Evolutionary conservation across 2,888 invertebrate species (phyloP).

Genomic region (Zygogramma bicolorata): DNA sequence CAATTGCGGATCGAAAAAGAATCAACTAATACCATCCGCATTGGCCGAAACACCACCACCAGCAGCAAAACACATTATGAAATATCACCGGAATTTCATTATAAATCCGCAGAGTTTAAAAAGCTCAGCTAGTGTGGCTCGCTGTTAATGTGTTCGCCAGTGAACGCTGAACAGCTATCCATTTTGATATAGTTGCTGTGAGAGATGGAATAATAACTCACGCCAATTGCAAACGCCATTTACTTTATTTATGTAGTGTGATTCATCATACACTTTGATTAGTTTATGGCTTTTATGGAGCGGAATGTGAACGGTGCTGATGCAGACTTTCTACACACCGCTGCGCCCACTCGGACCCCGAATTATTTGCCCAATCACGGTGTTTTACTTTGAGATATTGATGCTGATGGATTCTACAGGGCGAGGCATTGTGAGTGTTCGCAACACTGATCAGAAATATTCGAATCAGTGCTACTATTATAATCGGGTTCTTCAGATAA

Average conservation of each 20-base stretch:
- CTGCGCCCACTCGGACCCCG: slow-evolving; percentile 47
- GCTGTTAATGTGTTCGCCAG: slow-evolving; percentile 59
- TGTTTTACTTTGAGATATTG: slow-evolving; percentile 8
- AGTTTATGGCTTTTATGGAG: slow-evolving; percentile 68
- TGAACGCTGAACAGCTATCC: slow-evolving; percentile 59
- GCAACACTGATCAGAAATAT: too few relatives aligned
- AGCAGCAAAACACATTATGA: slow-evolving; percentile 49
- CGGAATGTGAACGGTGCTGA: slow-evolving; percentile 64
- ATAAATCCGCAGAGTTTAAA: slow-evolving; percentile 61
- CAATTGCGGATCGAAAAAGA: slow-evolving; percentile 15
- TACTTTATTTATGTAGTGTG: slow-evolving; percentile 68
- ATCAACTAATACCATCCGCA: slow-evolving; percentile 23
- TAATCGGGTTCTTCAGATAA: too few relatives aligned
- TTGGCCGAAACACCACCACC: slow-evolving; percentile 28
- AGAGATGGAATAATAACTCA: slow-evolving; percentile 68
- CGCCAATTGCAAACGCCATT: slow-evolving; percentile 69
- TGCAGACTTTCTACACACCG: slow-evolving; percentile 62
- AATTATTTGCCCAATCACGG: slow-evolving; percentile 7
- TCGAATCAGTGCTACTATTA: too few relatives aligned
- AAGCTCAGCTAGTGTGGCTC: slow-evolving; percentile 55
- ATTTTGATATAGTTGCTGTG: slow-evolving; percentile 67
- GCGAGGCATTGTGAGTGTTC: too few relatives aligned
- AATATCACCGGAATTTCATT: slow-evolving; percentile 62
- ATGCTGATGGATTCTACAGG: not conserved
- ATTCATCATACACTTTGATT: slow-evolving; percentile 69